A percentile compares a stretch with the other conserved stretches of the same genome.
Conservation (phyloP, 2,113 vertebrate genomes). For the Phycodurus eques region DNA sequence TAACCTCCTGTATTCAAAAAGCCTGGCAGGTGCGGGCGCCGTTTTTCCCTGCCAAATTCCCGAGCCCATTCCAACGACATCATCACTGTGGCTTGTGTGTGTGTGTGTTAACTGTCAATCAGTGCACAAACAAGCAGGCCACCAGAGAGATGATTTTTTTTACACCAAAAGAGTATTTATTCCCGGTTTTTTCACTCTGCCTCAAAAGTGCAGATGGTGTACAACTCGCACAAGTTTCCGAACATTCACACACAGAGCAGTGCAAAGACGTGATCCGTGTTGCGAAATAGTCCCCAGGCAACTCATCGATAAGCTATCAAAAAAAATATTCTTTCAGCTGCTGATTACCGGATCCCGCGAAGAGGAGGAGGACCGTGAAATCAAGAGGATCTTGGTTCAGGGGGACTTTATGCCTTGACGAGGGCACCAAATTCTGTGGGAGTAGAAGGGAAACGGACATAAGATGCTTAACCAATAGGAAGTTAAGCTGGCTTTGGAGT, state of each 20-base stretch:
- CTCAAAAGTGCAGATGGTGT: conserved; percentile 72
- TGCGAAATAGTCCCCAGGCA: conserved; percentile 69
- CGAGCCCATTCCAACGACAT: conserved; percentile 16
- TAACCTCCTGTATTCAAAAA: conserved; percentile 21
- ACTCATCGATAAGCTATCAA: conserved; percentile 79
- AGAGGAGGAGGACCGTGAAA: conserved; percentile 72
- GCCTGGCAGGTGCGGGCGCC: conserved; percentile 9
- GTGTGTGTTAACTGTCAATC: not conserved
- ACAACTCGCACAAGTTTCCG: conserved; percentile 72
- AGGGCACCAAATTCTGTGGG: conserved; percentile 74
- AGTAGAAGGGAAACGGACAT: conserved; percentile 55
- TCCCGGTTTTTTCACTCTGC: conserved; percentile 78
- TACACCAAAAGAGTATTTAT: conserved; percentile 81
- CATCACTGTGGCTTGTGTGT: conserved; percentile 1
- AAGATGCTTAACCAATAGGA: conserved; percentile 9
- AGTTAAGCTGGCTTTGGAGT: too few relatives aligned
- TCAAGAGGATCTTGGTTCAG: conserved; percentile 72
- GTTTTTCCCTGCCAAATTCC: not conserved
- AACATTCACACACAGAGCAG: conserved; percentile 64
- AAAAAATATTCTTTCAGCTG: conserved; percentile 78
- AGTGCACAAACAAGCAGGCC: not conserved
- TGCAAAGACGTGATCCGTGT: conserved; percentile 61
- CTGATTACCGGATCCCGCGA: conserved; percentile 67
- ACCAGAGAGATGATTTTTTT: conserved; percentile 16
- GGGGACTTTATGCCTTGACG: conserved; percentile 77